Conservation (phyloP, 1,140 invertebrate genomes). For the Drosophila tristis region DNA sequence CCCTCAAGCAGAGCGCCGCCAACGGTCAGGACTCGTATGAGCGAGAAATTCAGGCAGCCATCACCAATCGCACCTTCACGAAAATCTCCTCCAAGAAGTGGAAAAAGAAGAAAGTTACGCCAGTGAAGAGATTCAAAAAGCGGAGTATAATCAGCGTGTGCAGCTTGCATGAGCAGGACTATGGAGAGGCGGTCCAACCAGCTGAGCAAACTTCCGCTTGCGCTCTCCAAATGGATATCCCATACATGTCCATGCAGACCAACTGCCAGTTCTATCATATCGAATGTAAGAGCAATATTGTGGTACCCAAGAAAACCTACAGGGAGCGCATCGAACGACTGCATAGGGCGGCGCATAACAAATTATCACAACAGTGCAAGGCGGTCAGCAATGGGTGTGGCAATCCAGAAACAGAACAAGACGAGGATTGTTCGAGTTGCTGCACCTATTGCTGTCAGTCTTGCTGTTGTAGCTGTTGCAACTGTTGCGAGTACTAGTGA, state of each 20-base stretch:
- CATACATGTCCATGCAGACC: not conserved
- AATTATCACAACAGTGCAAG: not conserved
- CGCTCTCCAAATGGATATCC: not conserved
- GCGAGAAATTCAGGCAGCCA: constrained; percentile 56
- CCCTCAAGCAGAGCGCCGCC: constrained; percentile 7
- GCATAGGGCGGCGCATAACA: constrained; percentile 10
- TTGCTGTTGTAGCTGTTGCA: constrained; percentile 18
- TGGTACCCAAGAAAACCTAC: not conserved
- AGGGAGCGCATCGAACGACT: constrained; percentile 16
- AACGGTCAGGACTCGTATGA: constrained; percentile 28
- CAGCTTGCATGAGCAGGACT: not conserved
- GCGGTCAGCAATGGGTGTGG: constrained; percentile 8
- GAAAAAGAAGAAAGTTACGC: constrained; percentile 4
- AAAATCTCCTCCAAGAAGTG: constrained; percentile 17
- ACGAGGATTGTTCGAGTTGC: not conserved
- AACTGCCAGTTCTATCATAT: constrained; percentile 26
- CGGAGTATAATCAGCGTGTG: not conserved
- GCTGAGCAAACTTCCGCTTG: too few species aligned
- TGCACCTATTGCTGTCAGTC: constrained; percentile 10
- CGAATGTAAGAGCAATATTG: not conserved
- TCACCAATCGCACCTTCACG: constrained; percentile 15
- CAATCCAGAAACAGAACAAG: not conserved
- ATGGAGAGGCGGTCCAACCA: too few species aligned
- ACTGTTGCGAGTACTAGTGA: too few species aligned
- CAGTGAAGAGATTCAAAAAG: constrained; percentile 1